Percentiles rank a stretch among this genome's conserved stretches.
These are phyloP conservation scores for Loripinus fragilis DNA, from an alignment of 2,888 invertebrate species.

Conservation along the genomic window DNA sequence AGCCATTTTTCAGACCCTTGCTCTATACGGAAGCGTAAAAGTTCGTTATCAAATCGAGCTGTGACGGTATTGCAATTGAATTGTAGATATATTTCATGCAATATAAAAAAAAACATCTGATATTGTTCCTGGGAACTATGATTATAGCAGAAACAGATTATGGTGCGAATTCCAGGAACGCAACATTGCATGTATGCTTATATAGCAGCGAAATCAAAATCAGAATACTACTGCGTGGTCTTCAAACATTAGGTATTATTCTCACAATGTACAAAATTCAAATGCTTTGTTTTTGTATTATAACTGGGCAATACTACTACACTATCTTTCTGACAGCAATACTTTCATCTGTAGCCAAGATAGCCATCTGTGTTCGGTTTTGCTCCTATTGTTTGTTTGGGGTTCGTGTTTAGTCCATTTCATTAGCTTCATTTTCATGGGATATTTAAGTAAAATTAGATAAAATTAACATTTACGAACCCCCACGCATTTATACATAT, in stretches of 20 bases:
- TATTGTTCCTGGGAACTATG: neutral
- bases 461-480: too few species aligned
- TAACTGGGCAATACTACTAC: neutral
- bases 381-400: too few species aligned
- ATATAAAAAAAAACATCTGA: neutral
- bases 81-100: neutral
- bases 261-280: neutral
- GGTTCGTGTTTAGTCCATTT: too few species aligned
- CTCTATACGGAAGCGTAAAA: neutral
- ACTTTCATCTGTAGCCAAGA: neutral
- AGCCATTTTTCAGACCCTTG: slow-evolving; percentile 1
- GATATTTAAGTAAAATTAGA: too few species aligned
- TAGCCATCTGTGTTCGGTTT: neutral
- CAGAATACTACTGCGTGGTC: neutral
- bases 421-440: too few species aligned
- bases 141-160: neutral
- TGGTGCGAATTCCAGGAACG: neutral
- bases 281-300: neutral
- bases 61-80: neutral
- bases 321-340: neutral
- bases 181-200: neutral
- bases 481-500: too few species aligned
- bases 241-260: neutral
- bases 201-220: neutral
- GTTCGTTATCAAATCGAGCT: neutral